Evolutionary conservation across 1,140 invertebrate genomes (phyloP).

Genomic region (Drosophila nigromelanica): DNA sequence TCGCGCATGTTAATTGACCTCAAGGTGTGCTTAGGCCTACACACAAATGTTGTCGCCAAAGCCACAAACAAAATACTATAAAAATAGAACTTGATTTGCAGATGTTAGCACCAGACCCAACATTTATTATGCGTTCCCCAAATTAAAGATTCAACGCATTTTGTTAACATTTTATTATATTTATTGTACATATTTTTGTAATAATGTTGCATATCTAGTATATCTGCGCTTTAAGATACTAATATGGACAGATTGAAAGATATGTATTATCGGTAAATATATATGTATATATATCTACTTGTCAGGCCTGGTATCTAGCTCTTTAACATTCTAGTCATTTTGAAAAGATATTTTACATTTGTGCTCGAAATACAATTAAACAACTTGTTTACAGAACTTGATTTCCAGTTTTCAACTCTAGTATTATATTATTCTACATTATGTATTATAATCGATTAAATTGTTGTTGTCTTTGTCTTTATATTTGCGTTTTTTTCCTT

Average conservation of each 20-base stretch:
- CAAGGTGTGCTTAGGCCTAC: conserved; percentile 27
- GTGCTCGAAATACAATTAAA: conserved; percentile 25
- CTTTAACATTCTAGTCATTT: conserved; percentile 17
- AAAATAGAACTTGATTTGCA: conserved; percentile 7
- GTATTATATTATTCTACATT: conserved; percentile 70
- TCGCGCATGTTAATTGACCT: conserved; percentile 36
- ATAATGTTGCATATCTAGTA: conserved; percentile 38
- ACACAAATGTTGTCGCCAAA: background rate
- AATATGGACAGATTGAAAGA: conserved; percentile 49
- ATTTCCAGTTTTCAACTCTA: conserved; percentile 8
- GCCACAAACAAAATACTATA: background rate
- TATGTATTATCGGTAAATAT: conserved; percentile 17
- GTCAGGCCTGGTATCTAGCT: conserved; percentile 5
- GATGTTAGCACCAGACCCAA: no score
- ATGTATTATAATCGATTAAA: conserved; percentile 49
- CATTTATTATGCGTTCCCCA: no score
- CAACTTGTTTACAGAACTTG: conserved; percentile 2
- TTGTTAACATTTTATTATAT: conserved; percentile 67
- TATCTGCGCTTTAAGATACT: conserved; percentile 29
- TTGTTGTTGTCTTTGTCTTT: conserved; percentile 4
- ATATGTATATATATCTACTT: conserved; percentile 13
- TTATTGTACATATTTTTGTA: conserved; percentile 67
- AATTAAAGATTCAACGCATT: background rate
- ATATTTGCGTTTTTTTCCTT: background rate
- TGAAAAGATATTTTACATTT: conserved; percentile 42